These are phyloP conservation scores for Polyploca ridens DNA, from an alignment of 2,888 invertebrate genomes.

Conservation along the genomic window DNA sequence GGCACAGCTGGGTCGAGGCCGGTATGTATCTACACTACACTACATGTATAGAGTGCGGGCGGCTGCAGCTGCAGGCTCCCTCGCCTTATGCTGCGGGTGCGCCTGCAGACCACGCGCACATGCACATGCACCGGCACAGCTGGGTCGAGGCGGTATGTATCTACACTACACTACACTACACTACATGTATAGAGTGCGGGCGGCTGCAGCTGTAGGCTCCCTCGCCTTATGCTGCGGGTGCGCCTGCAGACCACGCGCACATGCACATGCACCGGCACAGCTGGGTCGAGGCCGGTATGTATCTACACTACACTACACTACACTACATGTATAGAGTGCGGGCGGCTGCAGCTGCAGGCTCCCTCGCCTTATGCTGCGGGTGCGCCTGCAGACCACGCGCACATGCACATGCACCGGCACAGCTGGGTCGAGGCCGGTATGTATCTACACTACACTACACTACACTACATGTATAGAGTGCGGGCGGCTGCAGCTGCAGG, in stretches of 20 bases:
- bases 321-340: slow-evolving; percentile 88
- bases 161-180: neutral
- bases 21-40: slow-evolving; percentile 40
- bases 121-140: slow-evolving; percentile 87
- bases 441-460: slow-evolving; percentile 8
- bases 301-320: neutral
- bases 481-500: slow-evolving; percentile 86
- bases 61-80: slow-evolving; percentile 86
- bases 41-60: slow-evolving; percentile 89
- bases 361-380: slow-evolving; percentile 83
- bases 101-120: slow-evolving; percentile 50
- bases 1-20: slow-evolving; percentile 92
- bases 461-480: slow-evolving; percentile 86
- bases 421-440: slow-evolving; percentile 90
- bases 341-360: slow-evolving; percentile 86
- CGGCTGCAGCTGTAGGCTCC: slow-evolving; percentile 87
- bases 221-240: slow-evolving; percentile 81
- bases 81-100: slow-evolving; percentile 81
- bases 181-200: slow-evolving; percentile 85
- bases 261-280: slow-evolving; percentile 87
- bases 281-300: slow-evolving; percentile 88
- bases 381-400: slow-evolving; percentile 49
- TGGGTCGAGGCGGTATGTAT: slow-evolving; percentile 88
- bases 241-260: slow-evolving; percentile 49
- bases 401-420: slow-evolving; percentile 86